A percentile compares a stretch with the other conserved stretches of the same genome.
Conservation (phyloP, 2,113 vertebrate species). For the Typhlomys cinereus region DNA sequence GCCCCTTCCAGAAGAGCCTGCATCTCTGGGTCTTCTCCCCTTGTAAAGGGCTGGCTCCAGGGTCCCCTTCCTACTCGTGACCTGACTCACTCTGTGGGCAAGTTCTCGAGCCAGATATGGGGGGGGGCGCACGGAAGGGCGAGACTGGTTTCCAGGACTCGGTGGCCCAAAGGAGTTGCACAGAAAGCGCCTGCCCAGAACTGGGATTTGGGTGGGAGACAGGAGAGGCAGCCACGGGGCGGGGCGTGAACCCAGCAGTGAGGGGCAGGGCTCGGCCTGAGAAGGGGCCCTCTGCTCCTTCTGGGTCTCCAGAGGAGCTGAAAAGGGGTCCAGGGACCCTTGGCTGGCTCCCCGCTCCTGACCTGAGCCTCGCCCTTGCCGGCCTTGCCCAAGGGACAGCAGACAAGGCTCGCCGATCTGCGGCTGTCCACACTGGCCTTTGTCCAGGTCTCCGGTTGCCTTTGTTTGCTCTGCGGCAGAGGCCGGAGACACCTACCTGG, state of each 20-base stretch:
- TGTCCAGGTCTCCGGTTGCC: no score
- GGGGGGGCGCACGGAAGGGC: neutral
- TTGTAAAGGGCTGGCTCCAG: neutral
- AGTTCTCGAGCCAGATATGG: accelerated
- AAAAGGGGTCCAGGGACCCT: neutral
- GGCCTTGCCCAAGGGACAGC: accelerated
- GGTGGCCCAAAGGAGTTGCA: accelerated
- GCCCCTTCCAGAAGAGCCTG: neutral
- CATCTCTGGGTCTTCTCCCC: neutral
- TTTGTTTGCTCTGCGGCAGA: accelerated
- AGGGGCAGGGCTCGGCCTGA: neutral
- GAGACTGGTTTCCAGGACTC: accelerated
- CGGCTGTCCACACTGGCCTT: neutral
- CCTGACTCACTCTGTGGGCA: accelerated
- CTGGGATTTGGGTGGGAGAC: neutral
- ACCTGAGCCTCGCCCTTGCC: accelerated
- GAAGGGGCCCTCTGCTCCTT: neutral
- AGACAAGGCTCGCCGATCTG: accelerated
- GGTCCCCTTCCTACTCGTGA: neutral
- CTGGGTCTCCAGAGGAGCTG: accelerated
- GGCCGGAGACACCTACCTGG: neutral
- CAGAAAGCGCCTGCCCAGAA: neutral
- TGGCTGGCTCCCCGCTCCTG: neutral
- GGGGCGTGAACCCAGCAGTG: neutral
- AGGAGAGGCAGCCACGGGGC: neutral